Base-by-base conservation (phyloP, 2,113 vertebrate genomes). In the Apodemus sylvaticus region DNA sequence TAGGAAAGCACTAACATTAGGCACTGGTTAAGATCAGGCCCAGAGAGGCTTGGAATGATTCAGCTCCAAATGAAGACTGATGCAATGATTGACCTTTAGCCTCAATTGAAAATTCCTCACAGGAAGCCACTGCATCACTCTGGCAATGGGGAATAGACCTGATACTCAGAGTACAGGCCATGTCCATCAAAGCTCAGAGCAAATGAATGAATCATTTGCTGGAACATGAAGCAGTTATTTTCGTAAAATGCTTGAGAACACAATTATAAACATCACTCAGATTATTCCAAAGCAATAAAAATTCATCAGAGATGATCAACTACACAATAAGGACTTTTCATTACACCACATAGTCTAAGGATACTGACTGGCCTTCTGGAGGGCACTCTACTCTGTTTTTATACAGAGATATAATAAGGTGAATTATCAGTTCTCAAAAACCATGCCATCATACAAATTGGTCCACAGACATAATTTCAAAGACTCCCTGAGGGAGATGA, bases 271-370 rank as follows among this genome's bases (percentile, higher is more conserved):
- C 31, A 73, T 45, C 1, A 24, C 26, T 19, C 64, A 17, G 8
- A n/a, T 42, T 74, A 55, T 36, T 93, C 83, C 74, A 83, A 90
- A 70, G 53, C 88, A 88, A 86, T 58, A 34, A 94, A 88, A 95
- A 92, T 34, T 92, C 90, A 94, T 71, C 29, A 71, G 48, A 55
- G n/a, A 82, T 58, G 36, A 86, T 81, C 71, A 68, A 55, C 24
- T 20, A 7, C 24, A 48, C 79, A 42, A 16, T n/a, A 71, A 86
- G 39, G 45, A 73, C 12, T 74, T 94, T 78, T 78, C 29, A 48
- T 0, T 60, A 70, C 26, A 77, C 87, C 91, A 86, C 24, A 87
- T 20, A 76, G 22, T 78, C 17, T 76, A 93, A 36, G 12, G 55
- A 76, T 58, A 89, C 60, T 93, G 51, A 88, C 22, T 88, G 74